phyloP scores from a whole-genome alignment of 2,888 invertebrate genomes.

The Tortrix viridana region DNA sequence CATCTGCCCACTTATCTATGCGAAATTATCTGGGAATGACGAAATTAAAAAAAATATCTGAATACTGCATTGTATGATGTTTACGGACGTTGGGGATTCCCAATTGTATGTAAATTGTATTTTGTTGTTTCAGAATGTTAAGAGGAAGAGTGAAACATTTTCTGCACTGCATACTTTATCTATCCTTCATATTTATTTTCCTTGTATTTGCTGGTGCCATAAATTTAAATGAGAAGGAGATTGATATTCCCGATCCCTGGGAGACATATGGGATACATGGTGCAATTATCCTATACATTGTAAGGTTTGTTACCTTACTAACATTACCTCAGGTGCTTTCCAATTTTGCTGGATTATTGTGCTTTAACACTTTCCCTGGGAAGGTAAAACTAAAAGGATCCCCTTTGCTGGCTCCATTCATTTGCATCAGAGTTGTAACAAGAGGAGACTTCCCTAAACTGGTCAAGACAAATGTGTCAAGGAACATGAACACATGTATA shows the following conservation, averaged over 20 bases:
- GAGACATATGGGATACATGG: constrained; percentile 90
- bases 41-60: not conserved
- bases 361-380: constrained; percentile 97
- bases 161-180: constrained; percentile 90
- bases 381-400: constrained; percentile 95
- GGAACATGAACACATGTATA: constrained; percentile 94
- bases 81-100: not conserved
- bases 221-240: constrained; percentile 82
- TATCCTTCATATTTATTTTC: constrained; percentile 89
- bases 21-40: not conserved
- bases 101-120: not conserved
- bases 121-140: constrained; percentile 78
- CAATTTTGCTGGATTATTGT: constrained; percentile 92
- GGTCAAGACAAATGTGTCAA: constrained; percentile 92
- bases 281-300: constrained; percentile 89
- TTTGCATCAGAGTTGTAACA: constrained; percentile 97
- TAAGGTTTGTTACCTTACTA: constrained; percentile 92
- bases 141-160: constrained; percentile 90
- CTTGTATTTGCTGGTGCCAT: constrained; percentile 88
- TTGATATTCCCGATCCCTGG: constrained; percentile 90
- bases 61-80: not conserved
- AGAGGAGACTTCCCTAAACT: constrained; percentile 96
- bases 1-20: not conserved
- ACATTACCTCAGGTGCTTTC: constrained; percentile 95
- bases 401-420: constrained; percentile 95